A percentile compares a stretch with the other conserved stretches of the same genome.
These are phyloP conservation scores for Aporophyla nigra DNA, from an alignment of 2,888 invertebrate genomes.

Conservation along the genomic window DNA sequence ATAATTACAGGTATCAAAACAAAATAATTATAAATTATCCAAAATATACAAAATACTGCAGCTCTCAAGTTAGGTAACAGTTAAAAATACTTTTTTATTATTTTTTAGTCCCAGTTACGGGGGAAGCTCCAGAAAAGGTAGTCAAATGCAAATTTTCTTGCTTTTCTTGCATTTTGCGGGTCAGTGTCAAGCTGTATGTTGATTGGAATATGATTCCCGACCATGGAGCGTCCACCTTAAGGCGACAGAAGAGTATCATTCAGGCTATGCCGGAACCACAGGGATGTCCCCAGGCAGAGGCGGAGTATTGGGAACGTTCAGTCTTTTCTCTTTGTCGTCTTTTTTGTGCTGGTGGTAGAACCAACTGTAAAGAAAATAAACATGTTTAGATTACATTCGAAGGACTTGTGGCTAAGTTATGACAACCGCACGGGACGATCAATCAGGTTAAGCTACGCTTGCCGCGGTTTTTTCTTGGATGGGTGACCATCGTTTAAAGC, in stretches of 20 bases:
- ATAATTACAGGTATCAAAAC: constrained; percentile 22
- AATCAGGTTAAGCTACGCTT: no score
- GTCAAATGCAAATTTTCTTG: no score
- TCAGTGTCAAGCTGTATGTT: no score
- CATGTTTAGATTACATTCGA: neutral
- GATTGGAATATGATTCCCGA: no score
- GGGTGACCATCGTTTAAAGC: no score
- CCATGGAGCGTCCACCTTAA: neutral
- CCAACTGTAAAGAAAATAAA: constrained; percentile 76
- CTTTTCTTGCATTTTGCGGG: no score
- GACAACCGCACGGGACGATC: no score
- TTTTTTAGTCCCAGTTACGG: neutral
- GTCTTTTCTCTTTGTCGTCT: constrained; percentile 77
- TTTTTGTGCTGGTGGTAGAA: constrained; percentile 82
- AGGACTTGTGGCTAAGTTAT: no score
- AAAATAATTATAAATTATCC: constrained; percentile 15
- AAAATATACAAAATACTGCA: constrained; percentile 35
- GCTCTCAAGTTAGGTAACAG: neutral
- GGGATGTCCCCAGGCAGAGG: constrained; percentile 53
- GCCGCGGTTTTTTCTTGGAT: no score
- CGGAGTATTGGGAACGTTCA: constrained; percentile 66
- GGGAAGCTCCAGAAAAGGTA: no score
- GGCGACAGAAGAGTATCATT: constrained; percentile 6
- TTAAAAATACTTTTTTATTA: no score
- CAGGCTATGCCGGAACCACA: constrained; percentile 41